phyloP scores from a whole-genome alignment of 2,888 invertebrate species.

The Chalcosyrphus nemorum region DNA sequence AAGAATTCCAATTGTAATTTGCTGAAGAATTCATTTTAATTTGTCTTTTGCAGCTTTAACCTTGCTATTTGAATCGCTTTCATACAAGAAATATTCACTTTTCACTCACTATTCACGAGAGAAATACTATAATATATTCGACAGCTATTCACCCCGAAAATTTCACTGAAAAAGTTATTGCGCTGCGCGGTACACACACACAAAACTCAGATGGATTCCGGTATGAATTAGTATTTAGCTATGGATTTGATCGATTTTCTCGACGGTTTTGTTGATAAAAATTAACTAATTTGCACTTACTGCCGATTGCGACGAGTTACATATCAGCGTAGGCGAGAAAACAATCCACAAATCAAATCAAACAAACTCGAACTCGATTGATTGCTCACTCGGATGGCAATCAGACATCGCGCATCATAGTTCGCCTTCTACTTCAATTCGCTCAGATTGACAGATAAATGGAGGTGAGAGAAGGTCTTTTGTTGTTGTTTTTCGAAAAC shows the following conservation, averaged over 20 bases:
- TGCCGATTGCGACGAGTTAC: slow-evolving; percentile 16
- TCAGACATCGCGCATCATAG: slow-evolving; percentile 21
- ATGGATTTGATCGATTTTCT: not conserved
- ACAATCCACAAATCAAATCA: slow-evolving; percentile 5
- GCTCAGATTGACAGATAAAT: slow-evolving; percentile 45
- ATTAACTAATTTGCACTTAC: not conserved
- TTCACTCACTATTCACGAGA: not conserved
- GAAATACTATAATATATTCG: not conserved
- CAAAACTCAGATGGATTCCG: not conserved
- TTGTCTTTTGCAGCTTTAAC: no score
- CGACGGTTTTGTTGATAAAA: slow-evolving; percentile 37
- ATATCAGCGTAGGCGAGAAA: slow-evolving; percentile 29
- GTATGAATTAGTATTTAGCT: not conserved
- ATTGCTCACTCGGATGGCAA: slow-evolving; percentile 27
- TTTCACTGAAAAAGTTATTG: not conserved
- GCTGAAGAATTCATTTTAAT: no score
- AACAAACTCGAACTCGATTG: slow-evolving; percentile 45
- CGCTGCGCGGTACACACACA: slow-evolving; percentile 7
- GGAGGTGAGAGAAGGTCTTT: not conserved
- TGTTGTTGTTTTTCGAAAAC: slow-evolving; percentile 3
- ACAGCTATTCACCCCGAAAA: not conserved
- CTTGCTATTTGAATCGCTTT: not conserved
- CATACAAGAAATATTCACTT: not conserved
- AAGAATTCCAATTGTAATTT: no score
- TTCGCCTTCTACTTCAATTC: not conserved